These are phyloP conservation scores for Paralvinella palmiformis DNA, from an alignment of 1,140 invertebrate species.

Conservation along the genomic window DNA sequence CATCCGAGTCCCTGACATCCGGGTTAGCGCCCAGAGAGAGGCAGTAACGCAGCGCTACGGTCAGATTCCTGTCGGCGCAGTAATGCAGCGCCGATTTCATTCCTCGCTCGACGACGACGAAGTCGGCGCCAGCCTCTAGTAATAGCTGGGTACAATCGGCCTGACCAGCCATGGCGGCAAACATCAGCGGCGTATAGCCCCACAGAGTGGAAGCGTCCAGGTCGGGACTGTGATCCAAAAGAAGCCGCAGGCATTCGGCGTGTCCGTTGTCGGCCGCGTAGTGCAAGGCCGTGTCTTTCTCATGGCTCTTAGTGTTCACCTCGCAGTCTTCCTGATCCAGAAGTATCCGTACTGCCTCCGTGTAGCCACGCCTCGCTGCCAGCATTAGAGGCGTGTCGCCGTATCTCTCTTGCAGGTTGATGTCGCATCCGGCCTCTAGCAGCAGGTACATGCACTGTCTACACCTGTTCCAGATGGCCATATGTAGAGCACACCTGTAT, in stretches of 20 bases:
- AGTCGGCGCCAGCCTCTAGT: background rate
- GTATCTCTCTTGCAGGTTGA: background rate
- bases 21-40: background rate
- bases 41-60: background rate
- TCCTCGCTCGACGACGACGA: background rate
- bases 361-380: background rate
- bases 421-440: background rate
- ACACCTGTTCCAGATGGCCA: background rate
- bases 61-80: background rate
- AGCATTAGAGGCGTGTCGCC: constrained; percentile 7
- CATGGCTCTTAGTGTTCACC: background rate
- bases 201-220: constrained; percentile 1
- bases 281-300: background rate
- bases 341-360: background rate
- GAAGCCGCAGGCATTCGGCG: background rate
- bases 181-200: background rate
- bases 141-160: background rate
- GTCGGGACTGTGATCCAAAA: background rate
- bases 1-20: constrained; percentile 1
- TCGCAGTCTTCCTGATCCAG: background rate
- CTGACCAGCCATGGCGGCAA: background rate
- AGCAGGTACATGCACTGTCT: background rate
- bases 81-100: background rate
- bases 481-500: background rate
- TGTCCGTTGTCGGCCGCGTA: constrained; percentile 1